Percentiles rank a stretch among this genome's conserved stretches.
Evolutionary conservation across 2,888 invertebrate genomes (phyloP).

Genomic region (Bellardia bayeri): DNA sequence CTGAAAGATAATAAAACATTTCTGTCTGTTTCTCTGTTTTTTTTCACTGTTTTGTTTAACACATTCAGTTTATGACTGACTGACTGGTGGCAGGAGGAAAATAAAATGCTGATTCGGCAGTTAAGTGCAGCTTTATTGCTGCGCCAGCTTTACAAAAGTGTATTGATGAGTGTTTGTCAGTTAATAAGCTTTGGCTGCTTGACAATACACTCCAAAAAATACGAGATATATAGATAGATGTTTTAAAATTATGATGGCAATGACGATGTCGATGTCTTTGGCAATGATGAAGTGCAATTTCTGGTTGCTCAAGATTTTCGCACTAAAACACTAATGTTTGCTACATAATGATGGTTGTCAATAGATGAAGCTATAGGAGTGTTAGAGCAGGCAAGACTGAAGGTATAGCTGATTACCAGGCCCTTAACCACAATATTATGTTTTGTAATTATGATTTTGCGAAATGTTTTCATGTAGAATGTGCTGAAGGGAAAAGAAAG

Average conservation of each 20-base stretch:
- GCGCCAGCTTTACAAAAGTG: conserved; percentile 35
- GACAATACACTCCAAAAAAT: conserved; percentile 51
- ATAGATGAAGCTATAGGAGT: neutral
- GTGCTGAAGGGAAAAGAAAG: neutral
- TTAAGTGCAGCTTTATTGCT: neutral
- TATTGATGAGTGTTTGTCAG: conserved; percentile 68
- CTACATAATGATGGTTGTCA: conserved; percentile 43
- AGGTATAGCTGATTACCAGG: conserved; percentile 27
- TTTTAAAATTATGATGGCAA: conserved; percentile 23
- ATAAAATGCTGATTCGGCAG: conserved; percentile 5
- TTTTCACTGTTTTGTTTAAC: neutral
- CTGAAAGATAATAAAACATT: conserved; percentile 52
- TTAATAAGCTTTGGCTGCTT: conserved; percentile 69
- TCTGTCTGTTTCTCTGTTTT: neutral
- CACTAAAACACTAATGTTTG: conserved; percentile 22
- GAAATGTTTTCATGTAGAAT: neutral
- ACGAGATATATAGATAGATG: conserved; percentile 39
- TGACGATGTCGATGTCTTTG: conserved; percentile 17
- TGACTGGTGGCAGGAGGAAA: conserved; percentile 35
- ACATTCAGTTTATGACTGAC: neutral
- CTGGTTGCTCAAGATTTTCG: conserved; percentile 3
- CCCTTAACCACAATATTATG: conserved; percentile 62
- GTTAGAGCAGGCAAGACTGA: neutral
- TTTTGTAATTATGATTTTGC: conserved; percentile 55
- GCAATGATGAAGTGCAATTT: conserved; percentile 43